A percentile compares a stretch with the other conserved stretches of the same genome.
Evolutionary conservation across 1,140 invertebrate species (phyloP).

Genomic region (Bacillus rossius): DNA sequence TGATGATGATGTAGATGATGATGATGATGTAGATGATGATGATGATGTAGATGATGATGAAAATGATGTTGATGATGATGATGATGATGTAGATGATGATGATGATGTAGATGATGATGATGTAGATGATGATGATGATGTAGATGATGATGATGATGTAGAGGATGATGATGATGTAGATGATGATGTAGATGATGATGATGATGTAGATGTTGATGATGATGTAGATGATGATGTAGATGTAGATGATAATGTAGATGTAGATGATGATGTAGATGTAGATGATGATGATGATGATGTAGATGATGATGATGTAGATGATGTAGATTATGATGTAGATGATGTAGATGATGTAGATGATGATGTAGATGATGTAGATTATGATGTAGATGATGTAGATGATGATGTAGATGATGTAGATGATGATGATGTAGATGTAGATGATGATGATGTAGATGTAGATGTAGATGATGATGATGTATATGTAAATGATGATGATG

Average conservation of each 20-base stretch:
- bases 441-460: neutral
- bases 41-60: neutral
- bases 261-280: neutral
- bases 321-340: neutral
- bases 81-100: neutral
- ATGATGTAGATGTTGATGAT: neutral
- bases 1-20: neutral
- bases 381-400: constrained; percentile 2
- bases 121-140: constrained; percentile 1
- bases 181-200: constrained; percentile 4
- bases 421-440: neutral
- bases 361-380: neutral
- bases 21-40: constrained; percentile 2
- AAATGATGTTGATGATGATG: constrained; percentile 3
- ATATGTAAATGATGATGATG: neutral
- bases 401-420: neutral
- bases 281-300: constrained; percentile 1
- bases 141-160: neutral
- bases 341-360: neutral
- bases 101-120: neutral
- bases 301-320: constrained; percentile 4
- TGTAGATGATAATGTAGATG: neutral
- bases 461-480: neutral
- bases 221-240: neutral
- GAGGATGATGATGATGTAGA: neutral